phyloP scores from a whole-genome alignment of 2,797 vertebrate species.

The Neosalanx taihuensis region DNA sequence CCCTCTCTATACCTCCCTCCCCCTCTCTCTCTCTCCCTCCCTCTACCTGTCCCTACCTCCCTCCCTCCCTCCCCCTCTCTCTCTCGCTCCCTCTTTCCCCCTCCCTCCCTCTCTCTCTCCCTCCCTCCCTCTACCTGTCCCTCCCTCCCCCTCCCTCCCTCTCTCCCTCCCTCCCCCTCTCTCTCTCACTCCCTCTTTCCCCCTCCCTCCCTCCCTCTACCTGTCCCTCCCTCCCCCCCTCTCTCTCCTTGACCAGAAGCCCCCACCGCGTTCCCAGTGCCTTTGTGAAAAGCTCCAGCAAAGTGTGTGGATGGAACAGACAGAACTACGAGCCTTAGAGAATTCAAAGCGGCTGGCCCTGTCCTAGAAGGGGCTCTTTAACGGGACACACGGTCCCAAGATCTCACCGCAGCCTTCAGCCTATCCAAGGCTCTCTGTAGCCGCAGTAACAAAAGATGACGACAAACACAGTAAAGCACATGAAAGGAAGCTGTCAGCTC shows the following conservation, averaged over 20 bases:
- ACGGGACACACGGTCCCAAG: too few relatives aligned
- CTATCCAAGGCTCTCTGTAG: too few relatives aligned
- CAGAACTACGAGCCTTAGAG: not conserved
- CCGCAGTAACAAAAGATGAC: not conserved
- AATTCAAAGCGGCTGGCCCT: too few relatives aligned
- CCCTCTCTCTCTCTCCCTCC: too few relatives aligned
- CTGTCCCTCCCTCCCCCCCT: slow-evolving; percentile 30
- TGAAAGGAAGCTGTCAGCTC: not conserved
- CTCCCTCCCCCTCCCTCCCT: too few relatives aligned
- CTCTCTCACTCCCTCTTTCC: not conserved
- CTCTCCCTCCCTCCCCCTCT: too few relatives aligned
- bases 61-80: too few relatives aligned
- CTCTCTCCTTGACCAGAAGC: not conserved
- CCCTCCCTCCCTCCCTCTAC: not conserved
- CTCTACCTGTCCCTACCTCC: too few relatives aligned
- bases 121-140: too few relatives aligned
- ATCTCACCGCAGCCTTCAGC: too few relatives aligned
- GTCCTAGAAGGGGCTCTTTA: not conserved
- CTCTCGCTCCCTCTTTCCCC: slow-evolving; percentile 17
- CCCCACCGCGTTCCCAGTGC: too few relatives aligned
- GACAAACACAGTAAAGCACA: not conserved
- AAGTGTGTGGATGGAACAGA: slow-evolving; percentile 17
- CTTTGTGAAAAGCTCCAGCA: too few relatives aligned
- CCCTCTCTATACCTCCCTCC: not conserved
- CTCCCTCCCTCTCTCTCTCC: slow-evolving; percentile 31